phyloP scores from a whole-genome alignment of 2,113 vertebrate genomes.

The Bucco capensis region DNA sequence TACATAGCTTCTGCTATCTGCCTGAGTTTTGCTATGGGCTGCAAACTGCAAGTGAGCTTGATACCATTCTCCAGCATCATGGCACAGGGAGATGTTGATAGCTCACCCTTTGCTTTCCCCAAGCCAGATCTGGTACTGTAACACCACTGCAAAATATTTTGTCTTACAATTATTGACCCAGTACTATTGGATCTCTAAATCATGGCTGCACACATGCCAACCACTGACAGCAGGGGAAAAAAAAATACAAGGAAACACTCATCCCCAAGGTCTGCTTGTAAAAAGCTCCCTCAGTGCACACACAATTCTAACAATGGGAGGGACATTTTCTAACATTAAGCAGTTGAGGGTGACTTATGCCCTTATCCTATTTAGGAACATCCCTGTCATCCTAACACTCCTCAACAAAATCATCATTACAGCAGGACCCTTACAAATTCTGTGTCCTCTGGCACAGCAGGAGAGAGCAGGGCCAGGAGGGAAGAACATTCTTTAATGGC shows the following conservation, averaged over 20 bases:
- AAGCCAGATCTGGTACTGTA: not conserved
- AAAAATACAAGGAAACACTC: not conserved
- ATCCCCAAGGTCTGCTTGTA: slow-evolving; percentile 5
- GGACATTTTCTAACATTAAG: not conserved
- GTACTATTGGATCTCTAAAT: slow-evolving; percentile 17
- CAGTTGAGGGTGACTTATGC: slow-evolving; percentile 19
- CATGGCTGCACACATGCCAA: slow-evolving; percentile 42
- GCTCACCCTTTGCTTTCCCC: not conserved
- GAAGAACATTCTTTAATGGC: slow-evolving; percentile 5
- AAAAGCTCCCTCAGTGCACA: slow-evolving; percentile 17
- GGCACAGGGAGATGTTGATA: not conserved
- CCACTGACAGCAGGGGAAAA: not conserved
- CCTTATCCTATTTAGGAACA: not conserved
- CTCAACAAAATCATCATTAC: not conserved
- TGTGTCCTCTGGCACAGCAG: not conserved
- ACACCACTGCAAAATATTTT: not conserved
- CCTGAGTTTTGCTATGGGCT: not conserved
- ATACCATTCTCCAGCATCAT: not conserved
- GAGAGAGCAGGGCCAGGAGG: not conserved
- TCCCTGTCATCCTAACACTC: not conserved
- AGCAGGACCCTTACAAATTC: not conserved
- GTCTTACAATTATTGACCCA: slow-evolving; percentile 32
- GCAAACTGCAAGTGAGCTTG: not conserved
- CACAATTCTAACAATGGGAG: slow-evolving; percentile 10
- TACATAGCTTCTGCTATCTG: not conserved